Conservation (phyloP, 2,113 vertebrate genomes). For the Peromyscus californicus region DNA sequence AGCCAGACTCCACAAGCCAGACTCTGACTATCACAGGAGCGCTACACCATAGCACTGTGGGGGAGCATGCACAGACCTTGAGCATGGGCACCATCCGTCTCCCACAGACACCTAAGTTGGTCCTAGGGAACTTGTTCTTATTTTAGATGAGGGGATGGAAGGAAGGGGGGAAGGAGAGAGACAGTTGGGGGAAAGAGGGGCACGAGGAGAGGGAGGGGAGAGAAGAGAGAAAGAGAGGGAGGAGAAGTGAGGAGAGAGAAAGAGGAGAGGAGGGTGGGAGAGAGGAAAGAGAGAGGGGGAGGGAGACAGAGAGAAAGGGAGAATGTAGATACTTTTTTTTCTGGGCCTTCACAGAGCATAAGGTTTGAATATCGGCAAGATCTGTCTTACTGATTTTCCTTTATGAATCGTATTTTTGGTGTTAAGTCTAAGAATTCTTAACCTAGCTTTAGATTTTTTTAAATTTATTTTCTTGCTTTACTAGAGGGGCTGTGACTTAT, state of each 20-base stretch:
- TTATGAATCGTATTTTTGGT: neutral
- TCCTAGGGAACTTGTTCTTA: neutral
- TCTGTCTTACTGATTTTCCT: neutral
- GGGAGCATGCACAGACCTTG: neutral
- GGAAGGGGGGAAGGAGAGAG: neutral
- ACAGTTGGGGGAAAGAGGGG: too few relatives aligned
- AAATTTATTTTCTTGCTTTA: conserved; percentile 45
- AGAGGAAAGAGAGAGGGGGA: neutral
- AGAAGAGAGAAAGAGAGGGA: too few relatives aligned
- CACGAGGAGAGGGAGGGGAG: neutral
- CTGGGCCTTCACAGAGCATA: neutral
- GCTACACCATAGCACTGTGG: neutral
- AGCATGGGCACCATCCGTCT: neutral
- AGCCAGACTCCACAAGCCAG: neutral
- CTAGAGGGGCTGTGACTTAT: neutral
- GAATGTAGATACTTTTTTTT: neutral
- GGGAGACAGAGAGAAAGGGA: neutral
- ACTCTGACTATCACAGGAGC: neutral
- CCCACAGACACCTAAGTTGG: neutral
- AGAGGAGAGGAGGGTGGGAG: too few relatives aligned
- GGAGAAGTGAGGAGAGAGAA: too few relatives aligned
- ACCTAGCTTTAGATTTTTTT: neutral
- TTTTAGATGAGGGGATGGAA: neutral
- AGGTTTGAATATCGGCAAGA: neutral
- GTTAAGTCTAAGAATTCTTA: neutral